These are phyloP conservation scores for Polymixis flavicincta DNA, from an alignment of 2,888 invertebrate genomes.

Conservation along the genomic window DNA sequence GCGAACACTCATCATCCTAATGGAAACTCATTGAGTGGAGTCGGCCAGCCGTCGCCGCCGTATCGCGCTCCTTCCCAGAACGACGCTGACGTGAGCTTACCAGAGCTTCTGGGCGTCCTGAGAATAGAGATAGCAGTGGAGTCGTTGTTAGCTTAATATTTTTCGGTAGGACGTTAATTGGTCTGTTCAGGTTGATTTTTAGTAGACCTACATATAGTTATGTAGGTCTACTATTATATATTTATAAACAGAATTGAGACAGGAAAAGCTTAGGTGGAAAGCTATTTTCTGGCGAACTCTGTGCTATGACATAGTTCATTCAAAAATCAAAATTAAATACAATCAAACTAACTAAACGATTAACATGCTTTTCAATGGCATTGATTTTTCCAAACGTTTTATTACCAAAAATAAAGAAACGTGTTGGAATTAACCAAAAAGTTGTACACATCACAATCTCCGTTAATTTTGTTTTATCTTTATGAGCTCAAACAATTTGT, in stretches of 20 bases:
- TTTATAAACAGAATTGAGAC: too few relatives aligned
- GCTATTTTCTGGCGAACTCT: not conserved
- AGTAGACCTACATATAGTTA: too few relatives aligned
- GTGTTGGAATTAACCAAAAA: constrained; percentile 12
- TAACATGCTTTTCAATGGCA: not conserved
- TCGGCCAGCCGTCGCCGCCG: constrained; percentile 65
- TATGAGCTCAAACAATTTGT: constrained; percentile 57
- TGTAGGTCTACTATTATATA: too few relatives aligned
- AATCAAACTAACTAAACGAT: not conserved
- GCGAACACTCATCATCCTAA: constrained; percentile 71
- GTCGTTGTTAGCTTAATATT: not conserved
- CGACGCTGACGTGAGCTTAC: constrained; percentile 69
- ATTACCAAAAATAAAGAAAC: not conserved
- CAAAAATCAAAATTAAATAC: not conserved
- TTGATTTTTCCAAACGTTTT: not conserved
- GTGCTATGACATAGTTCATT: not conserved
- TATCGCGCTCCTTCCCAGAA: constrained; percentile 72
- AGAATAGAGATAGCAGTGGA: constrained; percentile 47
- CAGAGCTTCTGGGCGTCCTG: constrained; percentile 56
- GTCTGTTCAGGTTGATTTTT: not conserved
- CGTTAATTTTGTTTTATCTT: constrained; percentile 53
- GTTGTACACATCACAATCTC: constrained; percentile 25
- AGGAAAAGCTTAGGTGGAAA: not conserved
- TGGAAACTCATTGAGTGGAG: constrained; percentile 73
- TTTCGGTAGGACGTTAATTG: not conserved